Percentiles rank a stretch among this genome's conserved stretches.
Conservation (phyloP, 2,113 vertebrate genomes). For the Diadophis punctatus region DNA sequence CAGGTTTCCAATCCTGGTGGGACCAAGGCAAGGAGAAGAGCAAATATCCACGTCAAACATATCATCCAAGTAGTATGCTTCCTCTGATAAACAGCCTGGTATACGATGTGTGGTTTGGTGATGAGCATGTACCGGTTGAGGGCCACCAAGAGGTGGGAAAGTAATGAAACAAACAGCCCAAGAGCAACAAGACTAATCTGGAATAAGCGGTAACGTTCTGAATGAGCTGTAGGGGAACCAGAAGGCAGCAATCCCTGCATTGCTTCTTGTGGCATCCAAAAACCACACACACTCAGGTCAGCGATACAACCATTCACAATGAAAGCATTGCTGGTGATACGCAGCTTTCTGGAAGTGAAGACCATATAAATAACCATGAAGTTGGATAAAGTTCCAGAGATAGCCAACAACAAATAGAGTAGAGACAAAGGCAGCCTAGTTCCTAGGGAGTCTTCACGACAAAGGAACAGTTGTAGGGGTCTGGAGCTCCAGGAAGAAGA, state of each 20-base stretch:
- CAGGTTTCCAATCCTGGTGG: slow-evolving; percentile 70
- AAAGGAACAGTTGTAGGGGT: slow-evolving; percentile 69
- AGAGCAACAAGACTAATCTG: slow-evolving; percentile 76
- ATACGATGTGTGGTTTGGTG: slow-evolving; percentile 80
- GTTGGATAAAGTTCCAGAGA: slow-evolving; percentile 80
- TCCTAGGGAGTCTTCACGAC: slow-evolving; percentile 70
- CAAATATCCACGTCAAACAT: slow-evolving; percentile 76
- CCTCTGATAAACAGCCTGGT: slow-evolving; percentile 81
- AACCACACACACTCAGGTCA: slow-evolving; percentile 81
- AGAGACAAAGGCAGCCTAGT: slow-evolving; percentile 74
- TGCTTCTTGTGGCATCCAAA: slow-evolving; percentile 87
- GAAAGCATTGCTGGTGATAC: slow-evolving; percentile 85
- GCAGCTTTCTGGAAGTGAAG: slow-evolving; percentile 82
- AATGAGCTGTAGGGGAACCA: slow-evolving; percentile 55
- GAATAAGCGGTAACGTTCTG: slow-evolving; percentile 68
- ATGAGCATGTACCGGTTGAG: slow-evolving; percentile 85
- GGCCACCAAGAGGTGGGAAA: slow-evolving; percentile 84
- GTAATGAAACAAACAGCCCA: slow-evolving; percentile 79
- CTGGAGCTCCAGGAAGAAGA: slow-evolving; percentile 57
- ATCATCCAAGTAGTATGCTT: slow-evolving; percentile 80
- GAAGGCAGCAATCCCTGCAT: slow-evolving; percentile 73
- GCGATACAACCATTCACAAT: slow-evolving; percentile 84
- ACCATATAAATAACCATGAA: slow-evolving; percentile 83
- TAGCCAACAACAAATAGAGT: slow-evolving; percentile 75
- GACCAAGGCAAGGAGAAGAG: slow-evolving; percentile 71